phyloP scores from a whole-genome alignment of 2,113 vertebrate species.

The Dermatemys mawii region DNA sequence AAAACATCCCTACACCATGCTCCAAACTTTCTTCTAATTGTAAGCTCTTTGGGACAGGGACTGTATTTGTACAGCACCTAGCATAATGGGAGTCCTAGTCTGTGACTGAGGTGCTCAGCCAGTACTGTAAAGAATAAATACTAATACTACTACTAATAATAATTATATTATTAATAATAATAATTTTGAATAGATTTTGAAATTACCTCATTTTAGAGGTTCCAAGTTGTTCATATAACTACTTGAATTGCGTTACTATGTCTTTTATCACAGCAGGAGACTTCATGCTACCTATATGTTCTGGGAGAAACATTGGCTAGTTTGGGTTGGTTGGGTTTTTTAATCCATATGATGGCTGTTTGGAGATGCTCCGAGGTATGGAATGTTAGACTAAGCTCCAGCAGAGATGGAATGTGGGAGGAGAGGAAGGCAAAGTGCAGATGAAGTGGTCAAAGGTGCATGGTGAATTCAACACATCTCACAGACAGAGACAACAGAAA shows the following conservation, averaged over 20 bases:
- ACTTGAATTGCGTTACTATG: neutral
- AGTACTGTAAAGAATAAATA: neutral
- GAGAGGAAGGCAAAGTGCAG: neutral
- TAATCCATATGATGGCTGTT: neutral
- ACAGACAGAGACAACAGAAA: neutral
- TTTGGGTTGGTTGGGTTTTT: neutral
- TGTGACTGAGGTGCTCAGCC: neutral
- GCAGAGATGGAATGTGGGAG: neutral
- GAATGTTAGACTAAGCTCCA: neutral
- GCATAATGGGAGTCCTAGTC: neutral
- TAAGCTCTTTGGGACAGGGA: neutral
- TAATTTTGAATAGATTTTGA: neutral
- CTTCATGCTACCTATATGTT: neutral
- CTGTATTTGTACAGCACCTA: neutral
- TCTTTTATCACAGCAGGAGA: neutral
- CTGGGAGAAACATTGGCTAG: neutral
- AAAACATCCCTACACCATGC: neutral
- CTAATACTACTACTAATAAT: too few relatives aligned
- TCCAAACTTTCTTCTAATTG: neutral
- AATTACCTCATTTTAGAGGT: neutral
- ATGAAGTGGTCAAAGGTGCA: neutral
- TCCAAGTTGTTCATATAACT: neutral
- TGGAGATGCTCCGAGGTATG: neutral
- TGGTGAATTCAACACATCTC: neutral
- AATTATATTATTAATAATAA: too few relatives aligned